These are phyloP conservation scores for Ciconia nigra DNA, from an alignment of 2,797 vertebrate genomes.

Conservation along the genomic window DNA sequence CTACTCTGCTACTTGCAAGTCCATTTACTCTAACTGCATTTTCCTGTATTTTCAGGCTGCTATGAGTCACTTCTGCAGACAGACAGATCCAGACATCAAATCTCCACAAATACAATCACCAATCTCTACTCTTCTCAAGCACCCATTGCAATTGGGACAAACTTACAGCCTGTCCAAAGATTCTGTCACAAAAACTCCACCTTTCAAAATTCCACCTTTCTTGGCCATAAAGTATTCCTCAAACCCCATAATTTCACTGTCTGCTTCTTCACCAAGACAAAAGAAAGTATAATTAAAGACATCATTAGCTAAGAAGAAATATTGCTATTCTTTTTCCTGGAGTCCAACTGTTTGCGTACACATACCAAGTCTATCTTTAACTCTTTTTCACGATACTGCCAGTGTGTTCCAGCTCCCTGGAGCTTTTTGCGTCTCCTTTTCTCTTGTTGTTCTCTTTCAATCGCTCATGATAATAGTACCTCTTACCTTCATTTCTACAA, in stretches of 20 bases:
- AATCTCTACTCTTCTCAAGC: neutral
- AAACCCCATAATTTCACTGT: neutral
- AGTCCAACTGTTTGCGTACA: neutral
- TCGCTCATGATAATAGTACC: fast-evolving
- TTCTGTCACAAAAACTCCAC: neutral
- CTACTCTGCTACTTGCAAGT: neutral
- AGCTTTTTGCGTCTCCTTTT: neutral
- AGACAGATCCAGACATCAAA: neutral
- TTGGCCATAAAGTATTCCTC: neutral
- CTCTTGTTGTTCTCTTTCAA: neutral
- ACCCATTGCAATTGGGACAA: fast-evolving
- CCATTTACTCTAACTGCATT: neutral
- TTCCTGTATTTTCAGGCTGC: neutral
- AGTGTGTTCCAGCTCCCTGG: neutral
- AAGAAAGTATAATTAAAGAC: neutral
- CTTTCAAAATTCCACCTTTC: neutral
- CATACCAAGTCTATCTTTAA: neutral
- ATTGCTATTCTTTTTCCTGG: neutral
- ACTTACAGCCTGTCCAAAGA: neutral
- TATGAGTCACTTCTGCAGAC: neutral
- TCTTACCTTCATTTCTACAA: neutral
- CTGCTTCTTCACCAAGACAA: neutral
- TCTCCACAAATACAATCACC: neutral
- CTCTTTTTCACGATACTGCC: neutral
- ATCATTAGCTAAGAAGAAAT: neutral